phyloP scores from a whole-genome alignment of 2,113 vertebrate genomes.

The Monopterus albus region DNA sequence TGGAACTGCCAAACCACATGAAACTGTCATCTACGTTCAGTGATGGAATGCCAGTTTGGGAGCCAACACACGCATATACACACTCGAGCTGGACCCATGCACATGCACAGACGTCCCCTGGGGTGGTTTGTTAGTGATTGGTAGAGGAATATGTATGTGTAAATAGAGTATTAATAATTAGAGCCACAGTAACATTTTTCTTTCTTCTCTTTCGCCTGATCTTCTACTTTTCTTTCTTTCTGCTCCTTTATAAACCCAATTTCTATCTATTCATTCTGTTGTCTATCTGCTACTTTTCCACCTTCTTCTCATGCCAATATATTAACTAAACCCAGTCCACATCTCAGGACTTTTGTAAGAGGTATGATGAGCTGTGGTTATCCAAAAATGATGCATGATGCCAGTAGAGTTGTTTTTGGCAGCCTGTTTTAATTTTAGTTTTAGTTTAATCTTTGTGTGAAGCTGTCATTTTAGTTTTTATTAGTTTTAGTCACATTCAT shows the following conservation, averaged over 20 bases:
- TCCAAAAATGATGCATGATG: too few species aligned
- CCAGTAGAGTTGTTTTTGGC: too few species aligned
- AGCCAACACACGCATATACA: constrained; percentile 37
- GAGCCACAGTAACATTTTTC: constrained; percentile 48
- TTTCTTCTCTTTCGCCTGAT: constrained; percentile 2
- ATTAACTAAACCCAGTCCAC: too few species aligned
- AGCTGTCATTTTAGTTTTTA: too few species aligned
- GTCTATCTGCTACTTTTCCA: too few species aligned
- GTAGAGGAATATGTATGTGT: constrained; percentile 46
- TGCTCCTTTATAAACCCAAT: not conserved
- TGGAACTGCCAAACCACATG: constrained; percentile 67
- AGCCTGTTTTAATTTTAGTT: too few species aligned
- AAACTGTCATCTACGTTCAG: constrained; percentile 64
- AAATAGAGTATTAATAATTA: constrained; percentile 61
- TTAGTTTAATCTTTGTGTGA: too few species aligned
- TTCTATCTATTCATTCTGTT: not conserved
- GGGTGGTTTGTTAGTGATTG: constrained; percentile 28
- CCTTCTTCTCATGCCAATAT: too few species aligned
- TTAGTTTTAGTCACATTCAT: too few species aligned
- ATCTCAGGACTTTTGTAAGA: too few species aligned
- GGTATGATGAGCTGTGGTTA: too few species aligned
- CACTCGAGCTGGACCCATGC: constrained; percentile 14
- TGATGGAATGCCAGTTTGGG: constrained; percentile 58
- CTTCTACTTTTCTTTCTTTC: constrained; percentile 8
- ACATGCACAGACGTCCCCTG: constrained; percentile 2